These are phyloP conservation scores for Molossus molossus DNA, from an alignment of 2,797 vertebrate genomes.

Conservation along the genomic window DNA sequence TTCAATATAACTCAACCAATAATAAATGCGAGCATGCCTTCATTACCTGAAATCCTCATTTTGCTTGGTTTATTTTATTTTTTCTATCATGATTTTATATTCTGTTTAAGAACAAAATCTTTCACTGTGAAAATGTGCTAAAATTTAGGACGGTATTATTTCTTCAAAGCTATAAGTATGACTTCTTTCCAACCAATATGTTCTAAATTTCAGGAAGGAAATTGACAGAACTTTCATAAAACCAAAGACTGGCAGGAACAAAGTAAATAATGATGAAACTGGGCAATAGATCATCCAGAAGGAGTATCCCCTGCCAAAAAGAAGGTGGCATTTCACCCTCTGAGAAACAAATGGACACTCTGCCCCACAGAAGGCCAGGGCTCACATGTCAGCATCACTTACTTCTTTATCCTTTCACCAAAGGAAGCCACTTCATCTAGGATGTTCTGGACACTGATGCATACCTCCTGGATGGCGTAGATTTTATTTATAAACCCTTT, in stretches of 20 bases:
- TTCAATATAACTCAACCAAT: constrained; percentile 28
- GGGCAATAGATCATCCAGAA: constrained; percentile 61
- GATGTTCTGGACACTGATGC: constrained; percentile 97
- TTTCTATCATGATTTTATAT: constrained; percentile 67
- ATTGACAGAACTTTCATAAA: constrained; percentile 77
- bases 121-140: constrained; percentile 78
- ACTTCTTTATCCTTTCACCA: constrained; percentile 99
- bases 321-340: constrained; percentile 64
- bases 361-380: constrained; percentile 48
- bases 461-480: constrained; percentile 99
- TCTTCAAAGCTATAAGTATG: constrained; percentile 77
- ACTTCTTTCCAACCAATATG: constrained; percentile 76
- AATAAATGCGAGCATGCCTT: constrained; percentile 24
- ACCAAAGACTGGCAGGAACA: constrained; percentile 70
- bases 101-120: constrained; percentile 79
- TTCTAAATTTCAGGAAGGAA: constrained; percentile 82
- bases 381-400: constrained; percentile 88
- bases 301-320: constrained; percentile 22
- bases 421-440: constrained; percentile 98
- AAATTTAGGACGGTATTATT: constrained; percentile 72
- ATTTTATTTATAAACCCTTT: constrained; percentile 99
- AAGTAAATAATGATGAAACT: constrained; percentile 77
- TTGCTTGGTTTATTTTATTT: constrained; percentile 46
- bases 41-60: constrained; percentile 62
- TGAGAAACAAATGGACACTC: constrained; percentile 55